These are phyloP conservation scores for Spodoptera littoralis DNA, from an alignment of 2,888 invertebrate species.

Conservation along the genomic window DNA sequence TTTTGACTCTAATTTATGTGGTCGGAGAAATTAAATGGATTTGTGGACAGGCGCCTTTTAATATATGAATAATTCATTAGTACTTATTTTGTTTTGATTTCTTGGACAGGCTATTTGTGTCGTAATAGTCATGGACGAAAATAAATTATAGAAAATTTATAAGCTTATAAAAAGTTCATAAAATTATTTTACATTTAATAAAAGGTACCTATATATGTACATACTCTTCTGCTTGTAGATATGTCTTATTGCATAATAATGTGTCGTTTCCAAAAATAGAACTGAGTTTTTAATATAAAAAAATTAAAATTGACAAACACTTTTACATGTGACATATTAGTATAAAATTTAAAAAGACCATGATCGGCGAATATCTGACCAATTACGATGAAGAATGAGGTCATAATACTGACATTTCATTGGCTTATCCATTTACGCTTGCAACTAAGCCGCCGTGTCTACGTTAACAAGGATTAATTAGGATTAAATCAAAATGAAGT, in stretches of 20 bases:
- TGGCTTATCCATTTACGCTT: slow-evolving; percentile 25
- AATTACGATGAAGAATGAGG: slow-evolving; percentile 30
- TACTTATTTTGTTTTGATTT: slow-evolving; percentile 14
- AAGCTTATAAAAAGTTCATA: too few species aligned
- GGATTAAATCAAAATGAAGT: slow-evolving; percentile 19
- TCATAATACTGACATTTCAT: slow-evolving; percentile 24
- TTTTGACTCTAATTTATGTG: slow-evolving; percentile 12
- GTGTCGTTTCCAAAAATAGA: too few species aligned
- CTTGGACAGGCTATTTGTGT: not conserved
- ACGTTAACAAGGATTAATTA: slow-evolving; percentile 42
- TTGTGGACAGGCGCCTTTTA: slow-evolving; percentile 3
- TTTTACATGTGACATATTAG: too few species aligned
- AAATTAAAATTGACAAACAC: too few species aligned
- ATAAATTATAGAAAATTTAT: slow-evolving; percentile 8
- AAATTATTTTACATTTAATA: too few species aligned
- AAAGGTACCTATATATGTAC: too few species aligned
- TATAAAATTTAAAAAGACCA: too few species aligned
- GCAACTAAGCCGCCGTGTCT: slow-evolving; percentile 20
- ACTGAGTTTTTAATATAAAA: too few species aligned
- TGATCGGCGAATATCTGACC: slow-evolving; percentile 1
- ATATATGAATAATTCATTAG: slow-evolving; percentile 18
- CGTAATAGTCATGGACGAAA: slow-evolving; percentile 15
- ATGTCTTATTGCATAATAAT: too few species aligned
- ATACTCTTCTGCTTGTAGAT: too few species aligned
- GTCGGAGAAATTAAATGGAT: slow-evolving; percentile 12